Conservation (phyloP, 1,140 invertebrate species). For the Nasonia giraulti region DNA sequence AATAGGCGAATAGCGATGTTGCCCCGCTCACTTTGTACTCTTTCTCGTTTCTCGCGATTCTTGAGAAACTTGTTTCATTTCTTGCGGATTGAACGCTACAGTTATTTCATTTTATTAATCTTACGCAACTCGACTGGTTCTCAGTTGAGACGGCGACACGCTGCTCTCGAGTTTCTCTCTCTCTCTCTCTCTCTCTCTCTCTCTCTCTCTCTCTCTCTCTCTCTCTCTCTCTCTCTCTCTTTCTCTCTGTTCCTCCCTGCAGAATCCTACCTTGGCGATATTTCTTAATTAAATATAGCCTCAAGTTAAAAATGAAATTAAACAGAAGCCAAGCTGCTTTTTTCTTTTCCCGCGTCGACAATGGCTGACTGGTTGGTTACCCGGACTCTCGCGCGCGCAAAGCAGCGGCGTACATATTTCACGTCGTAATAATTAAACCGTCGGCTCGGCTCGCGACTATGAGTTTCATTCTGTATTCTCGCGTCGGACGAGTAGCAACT, state of each 20-base stretch:
- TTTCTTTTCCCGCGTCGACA: conserved; percentile 60
- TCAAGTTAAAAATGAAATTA: conserved; percentile 71
- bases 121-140: conserved; percentile 19
- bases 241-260: neutral
- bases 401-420: conserved; percentile 66
- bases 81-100: conserved; percentile 36
- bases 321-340: conserved; percentile 63
- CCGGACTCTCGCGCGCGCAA: conserved; percentile 55
- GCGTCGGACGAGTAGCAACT: conserved; percentile 50
- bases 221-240: conserved; percentile 13
- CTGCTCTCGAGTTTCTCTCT: neutral
- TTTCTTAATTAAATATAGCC: conserved; percentile 72
- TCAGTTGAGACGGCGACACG: neutral
- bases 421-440: conserved; percentile 70
- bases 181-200: neutral
- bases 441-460: conserved; percentile 66
- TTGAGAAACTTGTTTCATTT: conserved; percentile 25
- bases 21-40: neutral
- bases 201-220: neutral
- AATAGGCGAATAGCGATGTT: neutral
- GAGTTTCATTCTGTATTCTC: conserved; percentile 61
- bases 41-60: neutral
- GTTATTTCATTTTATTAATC: conserved; percentile 50
- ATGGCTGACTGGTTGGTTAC: conserved; percentile 65
- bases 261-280: conserved; percentile 59